Percentiles rank a stretch among this genome's conserved stretches.
These are phyloP conservation scores for Pyrocoelia pectoralis DNA, from an alignment of 2,888 invertebrate species.

Conservation along the genomic window DNA sequence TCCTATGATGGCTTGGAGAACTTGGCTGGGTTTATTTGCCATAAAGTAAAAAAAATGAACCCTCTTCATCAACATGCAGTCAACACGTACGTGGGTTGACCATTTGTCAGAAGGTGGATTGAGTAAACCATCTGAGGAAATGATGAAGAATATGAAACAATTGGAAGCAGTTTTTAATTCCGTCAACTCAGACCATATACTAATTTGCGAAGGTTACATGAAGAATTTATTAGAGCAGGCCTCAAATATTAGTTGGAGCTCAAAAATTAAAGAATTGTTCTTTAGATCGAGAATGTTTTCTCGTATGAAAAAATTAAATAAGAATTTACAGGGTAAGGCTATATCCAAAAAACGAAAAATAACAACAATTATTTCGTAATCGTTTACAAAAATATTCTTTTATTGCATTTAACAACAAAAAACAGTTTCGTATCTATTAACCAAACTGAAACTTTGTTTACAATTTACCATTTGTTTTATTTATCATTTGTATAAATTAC, in stretches of 20 bases:
- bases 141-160: slow-evolving; percentile 31
- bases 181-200: slow-evolving; percentile 16
- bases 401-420: no score
- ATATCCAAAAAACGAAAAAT: neutral
- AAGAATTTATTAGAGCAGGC: slow-evolving; percentile 10
- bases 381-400: no score
- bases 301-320: slow-evolving; percentile 11
- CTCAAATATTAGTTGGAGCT: slow-evolving; percentile 9
- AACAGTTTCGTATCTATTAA: no score
- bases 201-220: slow-evolving; percentile 24
- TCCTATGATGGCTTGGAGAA: slow-evolving; percentile 1
- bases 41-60: neutral
- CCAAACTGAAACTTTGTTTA: no score
- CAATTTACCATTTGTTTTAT: no score
- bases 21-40: neutral
- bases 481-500: no score
- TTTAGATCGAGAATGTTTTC: slow-evolving; percentile 16
- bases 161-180: slow-evolving; percentile 26
- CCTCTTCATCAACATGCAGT: neutral
- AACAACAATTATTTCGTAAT: neutral
- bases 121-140: slow-evolving; percentile 29
- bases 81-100: slow-evolving; percentile 30
- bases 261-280: slow-evolving; percentile 4
- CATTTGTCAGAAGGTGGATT: slow-evolving; percentile 37
- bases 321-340: neutral